These are phyloP conservation scores for Xanthia icteritia DNA, from an alignment of 2,888 invertebrate species.

Conservation along the genomic window DNA sequence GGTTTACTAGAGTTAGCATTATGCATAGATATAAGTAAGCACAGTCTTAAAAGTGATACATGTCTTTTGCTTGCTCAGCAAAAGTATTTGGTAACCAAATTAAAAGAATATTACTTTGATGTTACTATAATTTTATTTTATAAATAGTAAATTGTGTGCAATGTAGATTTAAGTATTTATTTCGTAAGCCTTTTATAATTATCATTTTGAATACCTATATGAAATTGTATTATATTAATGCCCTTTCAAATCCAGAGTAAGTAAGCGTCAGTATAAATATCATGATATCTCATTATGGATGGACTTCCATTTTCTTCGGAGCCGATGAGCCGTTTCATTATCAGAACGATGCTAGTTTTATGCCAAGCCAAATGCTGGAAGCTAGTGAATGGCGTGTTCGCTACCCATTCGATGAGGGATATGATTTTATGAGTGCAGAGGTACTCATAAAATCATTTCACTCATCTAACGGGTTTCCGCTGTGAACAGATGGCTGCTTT, in stretches of 20 bases:
- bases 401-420: slow-evolving; percentile 2
- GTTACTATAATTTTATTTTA: not conserved
- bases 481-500: slow-evolving; percentile 38
- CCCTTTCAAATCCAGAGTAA: slow-evolving; percentile 19
- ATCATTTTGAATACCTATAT: slow-evolving; percentile 27
- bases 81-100: slow-evolving; percentile 12
- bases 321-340: not conserved
- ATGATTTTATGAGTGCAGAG: slow-evolving; percentile 13
- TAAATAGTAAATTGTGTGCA: slow-evolving; percentile 2
- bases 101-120: not conserved
- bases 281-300: not conserved
- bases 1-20: not conserved
- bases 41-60: slow-evolving; percentile 15
- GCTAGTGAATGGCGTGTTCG: slow-evolving; percentile 10
- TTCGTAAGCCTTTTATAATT: slow-evolving; percentile 16
- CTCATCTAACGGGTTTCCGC: not conserved
- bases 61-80: slow-evolving; percentile 1
- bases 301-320: not conserved
- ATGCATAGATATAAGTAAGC: not conserved
- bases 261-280: not conserved
- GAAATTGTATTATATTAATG: slow-evolving; percentile 43
- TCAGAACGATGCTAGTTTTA: slow-evolving; percentile 2
- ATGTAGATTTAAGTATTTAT: slow-evolving; percentile 23
- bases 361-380: slow-evolving; percentile 18
- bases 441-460: not conserved